Evolutionary conservation across 2,888 invertebrate species (phyloP).

Genomic region (Heteromyza rotundicornis): DNA sequence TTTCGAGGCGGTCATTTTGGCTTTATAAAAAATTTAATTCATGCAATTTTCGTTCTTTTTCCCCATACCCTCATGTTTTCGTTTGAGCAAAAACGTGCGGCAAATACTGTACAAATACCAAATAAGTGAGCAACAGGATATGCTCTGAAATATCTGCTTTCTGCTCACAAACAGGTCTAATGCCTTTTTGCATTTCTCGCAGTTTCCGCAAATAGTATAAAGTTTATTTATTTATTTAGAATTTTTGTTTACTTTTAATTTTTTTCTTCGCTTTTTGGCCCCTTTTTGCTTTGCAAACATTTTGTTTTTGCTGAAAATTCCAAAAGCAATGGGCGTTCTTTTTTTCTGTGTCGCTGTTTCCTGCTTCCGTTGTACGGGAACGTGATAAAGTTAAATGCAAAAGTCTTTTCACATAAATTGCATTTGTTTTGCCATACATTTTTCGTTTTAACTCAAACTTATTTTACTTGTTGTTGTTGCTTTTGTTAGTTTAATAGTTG

Average conservation of each 20-base stretch:
- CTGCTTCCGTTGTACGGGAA: conserved; percentile 31
- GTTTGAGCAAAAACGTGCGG: too few species aligned
- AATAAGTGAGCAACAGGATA: too few species aligned
- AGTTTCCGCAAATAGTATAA: background rate
- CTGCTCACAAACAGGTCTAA: background rate
- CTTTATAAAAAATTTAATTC: conserved; percentile 30
- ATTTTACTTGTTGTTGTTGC: conserved; percentile 14
- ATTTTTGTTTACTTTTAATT: too few species aligned
- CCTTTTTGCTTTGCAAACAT: too few species aligned
- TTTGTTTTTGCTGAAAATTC: conserved; percentile 17
- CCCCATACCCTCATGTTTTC: too few species aligned
- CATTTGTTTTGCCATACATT: conserved; percentile 35
- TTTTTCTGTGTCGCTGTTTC: background rate
- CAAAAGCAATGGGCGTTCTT: background rate
- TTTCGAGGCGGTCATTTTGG: conserved; percentile 29
- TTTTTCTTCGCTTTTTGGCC: too few species aligned
- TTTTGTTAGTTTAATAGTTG: conserved; percentile 27
- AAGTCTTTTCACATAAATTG: conserved; percentile 35
- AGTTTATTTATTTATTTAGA: background rate
- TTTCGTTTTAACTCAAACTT: background rate
- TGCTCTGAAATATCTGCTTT: too few species aligned
- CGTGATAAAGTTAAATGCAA: conserved; percentile 25
- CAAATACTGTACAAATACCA: too few species aligned
- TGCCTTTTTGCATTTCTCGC: background rate
- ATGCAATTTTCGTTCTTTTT: too few species aligned